phyloP scores from a whole-genome alignment of 2,888 invertebrate genomes.

The Tenthredo notha region DNA sequence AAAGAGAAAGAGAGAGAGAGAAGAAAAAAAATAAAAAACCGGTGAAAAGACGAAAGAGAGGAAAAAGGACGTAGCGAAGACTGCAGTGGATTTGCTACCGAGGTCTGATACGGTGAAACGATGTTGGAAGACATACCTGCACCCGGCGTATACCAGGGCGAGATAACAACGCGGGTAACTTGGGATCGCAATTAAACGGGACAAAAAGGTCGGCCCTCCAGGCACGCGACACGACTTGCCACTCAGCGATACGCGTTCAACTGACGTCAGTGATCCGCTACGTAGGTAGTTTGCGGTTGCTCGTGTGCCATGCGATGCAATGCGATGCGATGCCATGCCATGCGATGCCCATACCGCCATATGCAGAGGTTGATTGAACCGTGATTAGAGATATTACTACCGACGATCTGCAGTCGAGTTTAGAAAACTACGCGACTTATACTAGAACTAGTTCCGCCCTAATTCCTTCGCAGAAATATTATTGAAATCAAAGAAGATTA shows the following conservation, averaged over 20 bases:
- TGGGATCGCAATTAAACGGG: constrained; percentile 52
- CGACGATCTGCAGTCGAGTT: neutral
- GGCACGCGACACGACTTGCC: constrained; percentile 52
- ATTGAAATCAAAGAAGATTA: neutral
- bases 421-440: neutral
- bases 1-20: neutral
- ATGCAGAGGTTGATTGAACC: constrained; percentile 46
- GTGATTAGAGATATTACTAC: constrained; percentile 8
- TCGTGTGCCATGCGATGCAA: neutral
- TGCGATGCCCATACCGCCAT: neutral
- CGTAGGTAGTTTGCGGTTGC: neutral
- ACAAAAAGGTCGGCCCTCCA: constrained; percentile 50
- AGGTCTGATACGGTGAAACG: constrained; percentile 3
- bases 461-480: neutral
- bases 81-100: constrained; percentile 23
- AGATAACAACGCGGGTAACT: constrained; percentile 51
- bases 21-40: neutral
- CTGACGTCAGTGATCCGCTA: constrained; percentile 49
- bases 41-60: neutral
- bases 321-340: neutral
- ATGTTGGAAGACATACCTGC: constrained; percentile 40
- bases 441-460: constrained; percentile 5
- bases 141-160: constrained; percentile 31
- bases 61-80: neutral
- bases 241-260: constrained; percentile 47